A percentile compares a stretch with the other conserved stretches of the same genome.
Evolutionary conservation across 2,797 vertebrate genomes (phyloP).

Genomic region (Lutjanus argentimaculatus): DNA sequence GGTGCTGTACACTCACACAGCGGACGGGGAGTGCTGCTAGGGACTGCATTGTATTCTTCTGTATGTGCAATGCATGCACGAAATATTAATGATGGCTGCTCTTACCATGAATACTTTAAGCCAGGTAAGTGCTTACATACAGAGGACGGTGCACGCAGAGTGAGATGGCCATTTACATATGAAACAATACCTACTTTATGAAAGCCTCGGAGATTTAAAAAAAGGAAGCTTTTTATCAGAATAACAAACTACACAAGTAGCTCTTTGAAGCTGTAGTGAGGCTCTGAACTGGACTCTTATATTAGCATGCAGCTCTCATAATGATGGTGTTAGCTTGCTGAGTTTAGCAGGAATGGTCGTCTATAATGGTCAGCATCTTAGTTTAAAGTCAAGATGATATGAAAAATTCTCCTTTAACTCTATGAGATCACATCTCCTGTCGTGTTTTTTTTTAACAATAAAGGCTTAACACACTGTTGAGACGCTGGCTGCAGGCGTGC

Average conservation of each 20-base stretch:
- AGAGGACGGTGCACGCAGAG: background rate
- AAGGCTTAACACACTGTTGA: too few species aligned
- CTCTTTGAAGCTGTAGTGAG: background rate
- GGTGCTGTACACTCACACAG: constrained; percentile 34
- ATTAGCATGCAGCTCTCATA: background rate
- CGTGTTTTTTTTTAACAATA: too few species aligned
- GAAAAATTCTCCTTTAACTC: too few species aligned
- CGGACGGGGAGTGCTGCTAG: constrained; percentile 17
- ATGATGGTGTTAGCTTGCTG: background rate
- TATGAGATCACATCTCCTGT: too few species aligned
- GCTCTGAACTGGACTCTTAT: constrained; percentile 6
- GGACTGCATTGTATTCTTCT: constrained; percentile 43
- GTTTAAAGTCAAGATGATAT: background rate
- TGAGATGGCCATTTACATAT: constrained; percentile 25
- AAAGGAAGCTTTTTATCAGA: background rate
- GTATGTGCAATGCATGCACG: constrained; percentile 32
- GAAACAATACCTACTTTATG: constrained; percentile 1
- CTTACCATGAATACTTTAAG: constrained; percentile 64
- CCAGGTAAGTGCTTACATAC: constrained; percentile 53
- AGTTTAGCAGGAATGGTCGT: background rate
- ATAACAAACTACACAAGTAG: background rate
- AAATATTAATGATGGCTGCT: constrained; percentile 65
- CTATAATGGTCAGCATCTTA: background rate
- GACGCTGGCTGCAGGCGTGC: too few species aligned
- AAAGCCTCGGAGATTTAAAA: background rate